Evolutionary conservation across 2,113 vertebrate species (phyloP).

Genomic region (Hyperoodon ampullatus): DNA sequence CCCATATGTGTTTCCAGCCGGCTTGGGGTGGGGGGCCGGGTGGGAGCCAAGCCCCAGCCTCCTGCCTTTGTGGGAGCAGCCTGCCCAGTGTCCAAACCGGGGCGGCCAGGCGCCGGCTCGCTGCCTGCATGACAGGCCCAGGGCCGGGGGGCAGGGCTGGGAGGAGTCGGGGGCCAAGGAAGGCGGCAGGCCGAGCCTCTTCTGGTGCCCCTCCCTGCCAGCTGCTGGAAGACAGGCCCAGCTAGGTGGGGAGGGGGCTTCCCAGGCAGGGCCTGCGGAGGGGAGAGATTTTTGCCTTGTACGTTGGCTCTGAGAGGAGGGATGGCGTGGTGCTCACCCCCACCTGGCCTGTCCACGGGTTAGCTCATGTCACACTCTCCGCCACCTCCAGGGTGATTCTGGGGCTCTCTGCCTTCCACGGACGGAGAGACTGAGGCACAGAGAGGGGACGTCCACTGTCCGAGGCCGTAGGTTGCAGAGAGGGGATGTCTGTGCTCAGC

Average conservation of each 20-base stretch:
- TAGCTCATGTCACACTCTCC: rapidly evolving
- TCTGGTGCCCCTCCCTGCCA: neutral
- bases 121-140: neutral
- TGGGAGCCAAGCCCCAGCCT: neutral
- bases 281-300: neutral
- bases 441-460: neutral
- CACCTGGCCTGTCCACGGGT: rapidly evolving
- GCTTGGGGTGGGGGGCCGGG: neutral
- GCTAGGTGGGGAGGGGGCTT: neutral
- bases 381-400: neutral
- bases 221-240: neutral
- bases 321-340: rapidly evolving
- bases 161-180: neutral
- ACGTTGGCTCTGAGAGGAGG: neutral
- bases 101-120: neutral
- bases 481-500: neutral
- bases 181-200: neutral
- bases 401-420: neutral
- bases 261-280: neutral
- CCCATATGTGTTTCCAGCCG: neutral
- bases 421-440: neutral
- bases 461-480: rapidly evolving
- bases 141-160: neutral
- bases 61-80: rapidly evolving
- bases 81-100: neutral